These are phyloP conservation scores for Trichomycterus rosablanca DNA, from an alignment of 2,113 vertebrate species.

Conservation along the genomic window DNA sequence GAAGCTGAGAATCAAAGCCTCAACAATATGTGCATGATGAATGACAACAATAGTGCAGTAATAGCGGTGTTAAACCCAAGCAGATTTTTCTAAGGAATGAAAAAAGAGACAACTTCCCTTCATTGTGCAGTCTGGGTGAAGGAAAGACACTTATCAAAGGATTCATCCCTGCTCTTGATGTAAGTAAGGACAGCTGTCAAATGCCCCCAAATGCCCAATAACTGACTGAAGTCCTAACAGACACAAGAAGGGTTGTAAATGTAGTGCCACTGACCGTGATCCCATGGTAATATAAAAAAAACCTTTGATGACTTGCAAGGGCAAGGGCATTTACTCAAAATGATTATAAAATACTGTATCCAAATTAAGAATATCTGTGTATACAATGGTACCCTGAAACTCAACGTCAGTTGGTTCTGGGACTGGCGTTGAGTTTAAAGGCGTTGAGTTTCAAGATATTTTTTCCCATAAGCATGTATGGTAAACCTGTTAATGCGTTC, in stretches of 20 bases:
- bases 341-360: constrained; percentile 27
- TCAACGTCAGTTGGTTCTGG: too few relatives aligned
- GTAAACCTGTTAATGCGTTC: too few relatives aligned
- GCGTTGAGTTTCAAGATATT: too few relatives aligned
- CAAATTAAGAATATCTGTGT: constrained; percentile 23
- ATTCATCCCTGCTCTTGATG: constrained; percentile 46
- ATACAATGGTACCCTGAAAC: neutral
- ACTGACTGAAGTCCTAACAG: constrained; percentile 41
- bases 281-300: constrained; percentile 15
- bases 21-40: constrained; percentile 45
- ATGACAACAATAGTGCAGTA: constrained; percentile 52
- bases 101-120: constrained; percentile 3
- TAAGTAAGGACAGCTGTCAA: constrained; percentile 44
- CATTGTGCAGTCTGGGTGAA: constrained; percentile 20
- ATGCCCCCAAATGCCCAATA: constrained; percentile 22
- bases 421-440: too few relatives aligned
- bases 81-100: constrained; percentile 37
- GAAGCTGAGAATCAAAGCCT: constrained; percentile 62
- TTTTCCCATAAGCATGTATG: too few relatives aligned
- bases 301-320: constrained; percentile 15
- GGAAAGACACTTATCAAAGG: constrained; percentile 39
- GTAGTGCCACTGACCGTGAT: constrained; percentile 17
- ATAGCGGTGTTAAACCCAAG: constrained; percentile 55
- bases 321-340: constrained; percentile 14
- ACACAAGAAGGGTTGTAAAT: constrained; percentile 3